These are phyloP conservation scores for Barnardius zonarius DNA, from an alignment of 2,113 vertebrate species.

Conservation along the genomic window DNA sequence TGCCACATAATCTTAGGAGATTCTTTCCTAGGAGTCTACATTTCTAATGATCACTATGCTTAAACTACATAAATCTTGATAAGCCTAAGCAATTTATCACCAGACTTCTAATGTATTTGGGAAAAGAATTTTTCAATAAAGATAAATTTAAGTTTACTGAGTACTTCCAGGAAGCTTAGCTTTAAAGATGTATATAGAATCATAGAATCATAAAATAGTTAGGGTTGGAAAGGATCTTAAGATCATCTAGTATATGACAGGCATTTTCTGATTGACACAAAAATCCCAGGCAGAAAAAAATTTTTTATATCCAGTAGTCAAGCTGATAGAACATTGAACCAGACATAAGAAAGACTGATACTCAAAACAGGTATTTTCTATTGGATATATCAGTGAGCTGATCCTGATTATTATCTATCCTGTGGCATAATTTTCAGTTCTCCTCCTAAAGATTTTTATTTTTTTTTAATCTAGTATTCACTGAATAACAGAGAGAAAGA, in stretches of 20 bases:
- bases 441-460: background rate
- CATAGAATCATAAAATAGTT: no score
- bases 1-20: background rate
- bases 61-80: background rate
- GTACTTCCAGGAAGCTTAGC: background rate
- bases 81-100: background rate
- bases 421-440: background rate
- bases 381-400: background rate
- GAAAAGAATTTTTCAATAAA: background rate
- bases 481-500: background rate
- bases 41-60: background rate
- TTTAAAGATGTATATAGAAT: background rate
- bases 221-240: no score
- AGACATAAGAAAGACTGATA: background rate
- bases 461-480: background rate
- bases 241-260: background rate
- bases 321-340: background rate
- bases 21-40: background rate
- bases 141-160: background rate
- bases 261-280: background rate
- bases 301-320: background rate
- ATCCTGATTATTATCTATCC: background rate
- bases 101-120: background rate
- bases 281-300: background rate
- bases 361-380: background rate